Evolutionary conservation across 2,113 vertebrate species (phyloP).

Genomic region (Leucopternis melanops): DNA sequence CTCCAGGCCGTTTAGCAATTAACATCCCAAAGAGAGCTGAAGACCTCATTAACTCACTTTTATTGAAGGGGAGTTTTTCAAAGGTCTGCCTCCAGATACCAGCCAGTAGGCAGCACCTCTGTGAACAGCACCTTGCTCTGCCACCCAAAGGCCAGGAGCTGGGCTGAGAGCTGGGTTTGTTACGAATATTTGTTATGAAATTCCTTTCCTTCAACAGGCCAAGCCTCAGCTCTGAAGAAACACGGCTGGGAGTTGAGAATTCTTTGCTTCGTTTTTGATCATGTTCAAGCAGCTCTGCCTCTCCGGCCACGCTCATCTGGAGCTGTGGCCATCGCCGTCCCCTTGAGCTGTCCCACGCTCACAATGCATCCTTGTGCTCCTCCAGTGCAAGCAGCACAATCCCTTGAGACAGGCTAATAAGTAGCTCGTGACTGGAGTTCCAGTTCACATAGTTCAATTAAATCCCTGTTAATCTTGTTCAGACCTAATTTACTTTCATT

Average conservation of each 20-base stretch:
- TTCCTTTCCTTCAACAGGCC: not conserved
- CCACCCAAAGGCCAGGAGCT: not conserved
- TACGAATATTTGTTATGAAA: not conserved
- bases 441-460: constrained; percentile 62
- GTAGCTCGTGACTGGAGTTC: constrained; percentile 61
- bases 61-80: constrained; percentile 28
- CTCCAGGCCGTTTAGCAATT: constrained; percentile 35
- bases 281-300: not conserved
- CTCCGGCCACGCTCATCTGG: not conserved
- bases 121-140: not conserved
- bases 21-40: constrained; percentile 39
- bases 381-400: constrained; percentile 3
- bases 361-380: constrained; percentile 34
- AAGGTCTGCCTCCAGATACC: not conserved
- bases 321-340: not conserved
- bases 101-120: not conserved
- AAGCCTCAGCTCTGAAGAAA: not conserved
- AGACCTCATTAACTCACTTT: constrained; percentile 24
- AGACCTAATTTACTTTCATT: constrained; percentile 61
- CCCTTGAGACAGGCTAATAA: constrained; percentile 8
- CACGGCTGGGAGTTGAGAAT: not conserved
- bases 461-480: constrained; percentile 65
- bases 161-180: not conserved
- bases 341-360: not conserved
- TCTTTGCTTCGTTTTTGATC: not conserved